Evolutionary conservation across 2,113 vertebrate species (phyloP).

Genomic region (Helogale parvula): DNA sequence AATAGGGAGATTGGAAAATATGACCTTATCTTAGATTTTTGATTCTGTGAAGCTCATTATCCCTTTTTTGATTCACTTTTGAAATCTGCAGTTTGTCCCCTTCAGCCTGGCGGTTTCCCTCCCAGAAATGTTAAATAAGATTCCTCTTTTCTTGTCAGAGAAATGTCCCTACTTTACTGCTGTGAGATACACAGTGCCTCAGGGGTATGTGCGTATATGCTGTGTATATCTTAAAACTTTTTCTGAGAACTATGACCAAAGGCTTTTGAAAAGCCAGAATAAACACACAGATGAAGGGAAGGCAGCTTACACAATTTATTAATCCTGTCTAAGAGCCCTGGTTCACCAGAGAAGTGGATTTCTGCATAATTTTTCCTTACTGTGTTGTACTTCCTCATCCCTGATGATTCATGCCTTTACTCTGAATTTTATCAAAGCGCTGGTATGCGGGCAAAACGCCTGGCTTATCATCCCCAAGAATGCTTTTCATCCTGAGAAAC

Average conservation of each 20-base stretch:
- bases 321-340: not conserved
- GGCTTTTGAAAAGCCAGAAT: constrained; percentile 17
- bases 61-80: constrained; percentile 3
- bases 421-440: not conserved
- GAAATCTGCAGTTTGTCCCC: not conserved
- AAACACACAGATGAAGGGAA: not conserved
- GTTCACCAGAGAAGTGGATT: not conserved
- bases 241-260: not conserved
- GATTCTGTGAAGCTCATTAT: not conserved
- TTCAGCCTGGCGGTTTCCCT: not conserved
- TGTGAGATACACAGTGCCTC: not conserved
- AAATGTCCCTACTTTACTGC: not conserved
- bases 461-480: not conserved
- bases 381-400: not conserved
- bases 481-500: not conserved
- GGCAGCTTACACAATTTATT: not conserved
- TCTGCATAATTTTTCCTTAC: not conserved
- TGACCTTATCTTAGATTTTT: not conserved
- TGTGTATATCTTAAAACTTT: not conserved
- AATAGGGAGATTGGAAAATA: not conserved
- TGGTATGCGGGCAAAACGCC: not conserved
- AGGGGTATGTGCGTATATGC: not conserved
- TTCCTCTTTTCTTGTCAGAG: not conserved
- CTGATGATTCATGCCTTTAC: not conserved
- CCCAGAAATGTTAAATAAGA: not conserved